phyloP scores from a whole-genome alignment of 2,888 invertebrate genomes.

The Xestia c-nigrum region DNA sequence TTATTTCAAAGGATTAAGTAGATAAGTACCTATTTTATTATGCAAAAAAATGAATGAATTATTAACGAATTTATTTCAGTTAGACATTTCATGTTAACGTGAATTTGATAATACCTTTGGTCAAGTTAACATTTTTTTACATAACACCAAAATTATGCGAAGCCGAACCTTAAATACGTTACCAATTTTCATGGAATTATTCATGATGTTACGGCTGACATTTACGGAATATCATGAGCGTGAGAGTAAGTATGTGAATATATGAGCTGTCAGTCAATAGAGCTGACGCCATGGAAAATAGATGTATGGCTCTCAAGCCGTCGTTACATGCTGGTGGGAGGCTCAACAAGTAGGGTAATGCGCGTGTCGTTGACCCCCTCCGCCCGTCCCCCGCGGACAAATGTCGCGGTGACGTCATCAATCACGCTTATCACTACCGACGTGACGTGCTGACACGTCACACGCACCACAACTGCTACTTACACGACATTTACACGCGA shows the following conservation, averaged over 20 bases:
- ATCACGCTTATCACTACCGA: constrained; percentile 84
- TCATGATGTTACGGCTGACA: constrained; percentile 45
- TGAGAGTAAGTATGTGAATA: constrained; percentile 51
- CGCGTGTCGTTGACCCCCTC: constrained; percentile 60
- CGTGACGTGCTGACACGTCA: constrained; percentile 71
- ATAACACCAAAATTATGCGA: constrained; percentile 1
- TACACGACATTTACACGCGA: constrained; percentile 52
- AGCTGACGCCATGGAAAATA: constrained; percentile 64
- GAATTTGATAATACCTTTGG: background rate
- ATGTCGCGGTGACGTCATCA: constrained; percentile 83
- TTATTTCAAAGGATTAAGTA: background rate
- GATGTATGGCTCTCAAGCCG: constrained; percentile 59
- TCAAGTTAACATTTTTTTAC: background rate
- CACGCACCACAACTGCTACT: constrained; percentile 64
- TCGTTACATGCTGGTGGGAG: constrained; percentile 59
- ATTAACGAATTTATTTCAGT: background rate
- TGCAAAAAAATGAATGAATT: background rate
- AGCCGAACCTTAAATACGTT: constrained; percentile 24
- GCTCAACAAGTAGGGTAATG: constrained; percentile 77
- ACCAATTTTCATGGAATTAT: constrained; percentile 26
- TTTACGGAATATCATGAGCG: constrained; percentile 48
- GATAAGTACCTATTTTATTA: background rate
- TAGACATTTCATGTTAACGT: background rate
- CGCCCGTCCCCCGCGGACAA: constrained; percentile 52
- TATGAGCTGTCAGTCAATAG: constrained; percentile 66